Conservation (phyloP, 2,797 vertebrate species). For the Glossophaga mutica region DNA sequence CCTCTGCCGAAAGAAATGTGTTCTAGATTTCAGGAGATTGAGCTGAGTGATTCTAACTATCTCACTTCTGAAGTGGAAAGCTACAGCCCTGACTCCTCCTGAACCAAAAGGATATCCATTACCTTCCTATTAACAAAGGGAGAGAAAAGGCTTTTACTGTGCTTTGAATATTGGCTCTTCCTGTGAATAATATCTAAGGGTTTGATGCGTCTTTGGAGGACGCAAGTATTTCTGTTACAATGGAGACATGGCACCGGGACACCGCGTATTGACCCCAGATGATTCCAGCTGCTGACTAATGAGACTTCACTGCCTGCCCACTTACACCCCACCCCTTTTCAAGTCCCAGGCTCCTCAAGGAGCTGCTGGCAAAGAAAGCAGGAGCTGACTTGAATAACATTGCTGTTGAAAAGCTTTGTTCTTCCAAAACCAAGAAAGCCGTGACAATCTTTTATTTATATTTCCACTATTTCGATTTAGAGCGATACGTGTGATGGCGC, state of each 20-base stretch:
- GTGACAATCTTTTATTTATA: conserved; percentile 52
- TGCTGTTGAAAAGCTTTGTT: conserved; percentile 56
- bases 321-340: neutral
- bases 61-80: neutral
- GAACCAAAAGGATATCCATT: neutral
- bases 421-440: conserved; percentile 56
- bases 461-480: conserved; percentile 50
- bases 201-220: neutral
- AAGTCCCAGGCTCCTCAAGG: neutral
- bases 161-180: neutral
- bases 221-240: neutral
- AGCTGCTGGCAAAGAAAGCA: conserved; percentile 31
- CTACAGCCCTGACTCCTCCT: neutral
- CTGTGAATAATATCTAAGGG: neutral
- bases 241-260: neutral
- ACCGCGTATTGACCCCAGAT: conserved; percentile 13
- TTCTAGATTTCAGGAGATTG: neutral
- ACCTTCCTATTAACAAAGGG: neutral
- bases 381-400: neutral
- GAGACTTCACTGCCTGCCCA: neutral
- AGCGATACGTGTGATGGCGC: neutral
- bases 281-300: conserved; percentile 34
- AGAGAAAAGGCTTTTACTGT: neutral
- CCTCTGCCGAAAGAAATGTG: neutral
- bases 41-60: neutral